These are phyloP conservation scores for Champsocephalus esox DNA, from an alignment of 2,797 vertebrate genomes.

Conservation along the genomic window DNA sequence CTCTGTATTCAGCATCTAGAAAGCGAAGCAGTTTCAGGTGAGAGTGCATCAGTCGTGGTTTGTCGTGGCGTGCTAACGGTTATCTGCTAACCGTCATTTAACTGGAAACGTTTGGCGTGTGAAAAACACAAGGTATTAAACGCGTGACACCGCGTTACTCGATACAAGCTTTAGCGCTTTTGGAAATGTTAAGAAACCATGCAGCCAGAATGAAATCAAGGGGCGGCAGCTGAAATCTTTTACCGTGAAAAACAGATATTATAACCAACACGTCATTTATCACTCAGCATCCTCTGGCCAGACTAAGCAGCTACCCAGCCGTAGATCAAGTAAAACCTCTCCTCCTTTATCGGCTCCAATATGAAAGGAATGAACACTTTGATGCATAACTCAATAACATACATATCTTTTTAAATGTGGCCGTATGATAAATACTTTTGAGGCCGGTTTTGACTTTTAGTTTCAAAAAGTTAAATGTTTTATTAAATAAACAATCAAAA, in stretches of 20 bases:
- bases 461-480: too few relatives aligned
- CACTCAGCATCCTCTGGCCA: too few relatives aligned
- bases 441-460: too few relatives aligned
- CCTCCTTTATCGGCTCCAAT: too few relatives aligned
- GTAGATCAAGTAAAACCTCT: too few relatives aligned
- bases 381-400: too few relatives aligned
- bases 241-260: not conserved
- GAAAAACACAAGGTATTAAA: constrained; percentile 15
- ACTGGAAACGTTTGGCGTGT: constrained; percentile 14
- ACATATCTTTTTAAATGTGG: too few relatives aligned
- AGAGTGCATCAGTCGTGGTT: constrained; percentile 26
- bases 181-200: not conserved
- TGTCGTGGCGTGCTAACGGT: constrained; percentile 22
- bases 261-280: too few relatives aligned
- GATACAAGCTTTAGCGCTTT: not conserved
- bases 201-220: not conserved
- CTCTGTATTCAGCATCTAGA: constrained; percentile 62
- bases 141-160: not conserved
- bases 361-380: too few relatives aligned
- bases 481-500: too few relatives aligned
- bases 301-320: too few relatives aligned
- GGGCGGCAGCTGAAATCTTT: not conserved
- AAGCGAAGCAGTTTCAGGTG: constrained; percentile 60
- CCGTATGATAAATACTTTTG: too few relatives aligned
- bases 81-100: constrained; percentile 5